Conservation (phyloP, 2,888 invertebrate species). For the Tryphoninae sp. region DNA sequence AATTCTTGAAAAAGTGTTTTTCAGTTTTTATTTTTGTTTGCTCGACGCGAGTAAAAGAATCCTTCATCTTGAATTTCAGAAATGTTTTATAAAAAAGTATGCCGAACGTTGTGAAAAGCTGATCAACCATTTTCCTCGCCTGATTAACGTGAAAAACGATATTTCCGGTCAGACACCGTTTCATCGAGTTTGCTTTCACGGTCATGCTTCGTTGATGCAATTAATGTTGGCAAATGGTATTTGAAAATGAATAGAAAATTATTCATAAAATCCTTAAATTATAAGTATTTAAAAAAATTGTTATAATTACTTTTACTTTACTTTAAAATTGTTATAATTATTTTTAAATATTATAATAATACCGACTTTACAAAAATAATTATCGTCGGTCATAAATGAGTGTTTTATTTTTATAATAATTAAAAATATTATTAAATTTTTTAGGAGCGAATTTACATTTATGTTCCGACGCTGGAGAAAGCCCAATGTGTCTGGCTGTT, state of each 20-base stretch:
- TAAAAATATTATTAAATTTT: background rate
- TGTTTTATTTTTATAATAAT: conserved; percentile 22
- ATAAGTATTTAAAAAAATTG: background rate
- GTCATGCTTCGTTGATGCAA: conserved; percentile 64
- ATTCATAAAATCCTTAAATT: conserved; percentile 1
- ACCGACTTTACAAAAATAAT: background rate
- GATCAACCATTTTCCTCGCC: conserved; percentile 60
- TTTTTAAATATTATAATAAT: no score
- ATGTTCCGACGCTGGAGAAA: conserved; percentile 65
- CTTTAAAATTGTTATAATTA: no score
- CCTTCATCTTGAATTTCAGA: conserved; percentile 58
- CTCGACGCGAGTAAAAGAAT: background rate
- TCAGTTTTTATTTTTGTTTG: background rate
- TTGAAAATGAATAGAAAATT: background rate
- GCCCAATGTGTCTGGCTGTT: conserved; percentile 65
- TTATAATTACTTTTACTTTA: no score
- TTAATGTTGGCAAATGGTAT: conserved; percentile 68
- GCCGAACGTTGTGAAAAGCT: conserved; percentile 64
- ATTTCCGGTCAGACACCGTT: conserved; percentile 69
- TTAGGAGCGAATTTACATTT: conserved; percentile 68
- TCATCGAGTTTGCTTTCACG: conserved; percentile 69
- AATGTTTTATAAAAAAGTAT: conserved; percentile 63
- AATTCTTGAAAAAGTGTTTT: background rate
- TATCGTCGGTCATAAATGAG: background rate
- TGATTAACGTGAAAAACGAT: conserved; percentile 64